phyloP scores from a whole-genome alignment of 2,797 vertebrate species.

The Peromyscus aztecus region DNA sequence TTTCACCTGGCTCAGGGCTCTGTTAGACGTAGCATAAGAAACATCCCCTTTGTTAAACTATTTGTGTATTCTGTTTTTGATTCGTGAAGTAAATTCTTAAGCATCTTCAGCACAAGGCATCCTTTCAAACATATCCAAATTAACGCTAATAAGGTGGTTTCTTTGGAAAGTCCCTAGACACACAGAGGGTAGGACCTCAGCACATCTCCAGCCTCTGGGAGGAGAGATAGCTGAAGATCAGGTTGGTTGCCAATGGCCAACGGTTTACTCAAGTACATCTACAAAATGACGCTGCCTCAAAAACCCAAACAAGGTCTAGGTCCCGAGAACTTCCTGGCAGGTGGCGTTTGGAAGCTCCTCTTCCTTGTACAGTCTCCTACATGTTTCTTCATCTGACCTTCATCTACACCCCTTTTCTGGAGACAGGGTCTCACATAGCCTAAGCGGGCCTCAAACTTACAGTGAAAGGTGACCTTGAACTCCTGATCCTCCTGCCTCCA shows the following conservation, averaged over 20 bases:
- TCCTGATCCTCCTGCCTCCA: not conserved
- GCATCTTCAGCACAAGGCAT: not conserved
- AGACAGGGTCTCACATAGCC: not conserved
- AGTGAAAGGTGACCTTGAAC: not conserved
- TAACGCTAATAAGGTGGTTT: not conserved
- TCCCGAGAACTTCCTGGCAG: not conserved
- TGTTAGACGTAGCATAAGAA: not conserved
- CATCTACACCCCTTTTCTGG: not conserved
- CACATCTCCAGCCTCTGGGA: not conserved
- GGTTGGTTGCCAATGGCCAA: not conserved
- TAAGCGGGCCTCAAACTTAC: not conserved
- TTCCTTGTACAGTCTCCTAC: not conserved
- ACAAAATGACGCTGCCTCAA: not conserved
- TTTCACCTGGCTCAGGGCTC: not conserved
- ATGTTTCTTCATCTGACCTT: not conserved
- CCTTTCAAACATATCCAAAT: not conserved
- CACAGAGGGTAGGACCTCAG: not conserved
- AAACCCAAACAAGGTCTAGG: not conserved
- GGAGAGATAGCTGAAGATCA: not conserved
- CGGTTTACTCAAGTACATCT: not conserved
- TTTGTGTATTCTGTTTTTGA: not conserved
- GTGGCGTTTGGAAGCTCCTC: not conserved
- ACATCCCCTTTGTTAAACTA: not conserved
- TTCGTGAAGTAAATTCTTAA: not conserved
- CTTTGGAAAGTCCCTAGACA: not conserved